Evolutionary conservation across 1,140 invertebrate species (phyloP), one percentile per base, ranked within the genome.

Genomic region (Panagrolaimus sp.): DNA sequence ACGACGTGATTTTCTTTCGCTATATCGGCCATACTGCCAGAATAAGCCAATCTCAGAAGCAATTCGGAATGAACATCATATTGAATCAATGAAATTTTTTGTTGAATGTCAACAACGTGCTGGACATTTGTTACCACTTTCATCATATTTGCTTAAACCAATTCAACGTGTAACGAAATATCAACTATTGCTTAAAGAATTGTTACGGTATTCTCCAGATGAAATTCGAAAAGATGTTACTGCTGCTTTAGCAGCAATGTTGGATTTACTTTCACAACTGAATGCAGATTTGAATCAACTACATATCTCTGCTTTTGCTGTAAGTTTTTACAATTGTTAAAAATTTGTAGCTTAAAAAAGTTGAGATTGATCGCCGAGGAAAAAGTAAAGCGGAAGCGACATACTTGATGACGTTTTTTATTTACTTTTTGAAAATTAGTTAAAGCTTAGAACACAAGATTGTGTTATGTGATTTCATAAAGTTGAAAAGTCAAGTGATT

Each of bases 131-230:
- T 93, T 98, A 87, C 93, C 95, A 0, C 89, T 99, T 64, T 91
- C 92, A 44, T 94, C 96, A 0, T 98, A 96, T 85, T 87, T 98
- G 23, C 96, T 98, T 67, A 98, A 98, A 86, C 96, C 96, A 14
- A 94, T 99, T 43, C 96, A 99, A 85, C 87, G 96, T 72, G 97
- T 98, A 72, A 98, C 96, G 38, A 99, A 98, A 85, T 99, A 99
- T 85, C 95, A 98, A 83, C 86, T 98, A 68, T 85, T 99, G 67
- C 87, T 99, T 11, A 97, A 98, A 86, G 95, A 98, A 85, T 63
- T 82, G 45, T 53, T 74, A 16, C 67, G 76, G n/a, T 70, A 74
- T 47, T 76, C 70, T 48, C 62, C 69, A 14, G 67, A 76, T 9
- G 75, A 69, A 14, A 61, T 70, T 25, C 45, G 66, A n/a, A 65